phyloP scores from a whole-genome alignment of 2,113 vertebrate species.

The Corythaeola cristata region DNA sequence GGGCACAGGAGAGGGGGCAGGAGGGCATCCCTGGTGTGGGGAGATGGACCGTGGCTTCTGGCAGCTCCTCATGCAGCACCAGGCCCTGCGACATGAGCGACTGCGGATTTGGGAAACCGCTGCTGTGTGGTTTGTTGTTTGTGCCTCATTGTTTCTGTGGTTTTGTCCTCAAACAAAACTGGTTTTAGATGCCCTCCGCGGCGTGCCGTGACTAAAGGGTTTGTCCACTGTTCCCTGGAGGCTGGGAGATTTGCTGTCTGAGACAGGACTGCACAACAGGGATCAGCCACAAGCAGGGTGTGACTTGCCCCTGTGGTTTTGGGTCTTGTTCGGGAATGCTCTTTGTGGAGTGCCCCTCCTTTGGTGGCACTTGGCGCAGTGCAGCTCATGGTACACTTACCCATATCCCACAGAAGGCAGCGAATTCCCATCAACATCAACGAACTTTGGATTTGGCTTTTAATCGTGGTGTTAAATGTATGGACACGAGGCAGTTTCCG shows the following conservation, averaged over 20 bases:
- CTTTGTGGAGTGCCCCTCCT: not conserved
- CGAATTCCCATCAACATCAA: not conserved
- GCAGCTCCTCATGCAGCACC: not conserved
- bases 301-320: not conserved
- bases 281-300: not conserved
- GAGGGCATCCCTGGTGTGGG: not conserved
- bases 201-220: not conserved
- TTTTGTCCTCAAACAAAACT: conserved; percentile 38
- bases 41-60: not conserved
- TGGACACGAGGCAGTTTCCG: not conserved
- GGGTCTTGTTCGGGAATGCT: not conserved
- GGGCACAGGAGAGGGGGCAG: not conserved
- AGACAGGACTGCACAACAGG: not conserved
- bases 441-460: not conserved
- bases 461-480: not conserved
- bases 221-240: not conserved
- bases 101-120: not conserved
- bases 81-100: not conserved
- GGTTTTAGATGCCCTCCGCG: not conserved
- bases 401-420: not conserved
- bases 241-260: not conserved
- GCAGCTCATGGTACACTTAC: rapidly evolving
- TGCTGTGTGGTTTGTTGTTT: no score
- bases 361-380: not conserved
- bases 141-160: not conserved